Evolutionary conservation across 1,140 invertebrate species (phyloP), one percentile per base, ranked within the genome.

Genomic region (Eumeta japonica): DNA sequence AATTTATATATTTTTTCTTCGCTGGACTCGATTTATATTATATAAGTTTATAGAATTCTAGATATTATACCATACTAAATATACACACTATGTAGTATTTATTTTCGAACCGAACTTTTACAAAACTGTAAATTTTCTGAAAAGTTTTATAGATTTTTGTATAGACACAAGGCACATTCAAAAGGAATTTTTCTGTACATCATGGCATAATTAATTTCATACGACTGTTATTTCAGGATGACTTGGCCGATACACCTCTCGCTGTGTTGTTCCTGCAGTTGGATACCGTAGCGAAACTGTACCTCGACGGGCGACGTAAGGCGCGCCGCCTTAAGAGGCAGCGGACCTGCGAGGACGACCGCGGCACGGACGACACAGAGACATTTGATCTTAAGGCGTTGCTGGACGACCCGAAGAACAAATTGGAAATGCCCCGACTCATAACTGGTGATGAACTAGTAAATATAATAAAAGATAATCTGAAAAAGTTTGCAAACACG

Each of bases 181-280:
- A n/a, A n/a, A n/a, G n/a, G n/a, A n/a, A n/a, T n/a, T n/a, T n/a
- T n/a, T n/a, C n/a, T n/a, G n/a, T n/a, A n/a, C n/a, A n/a, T n/a
- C n/a, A n/a, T n/a, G n/a, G n/a, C n/a, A n/a, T n/a, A n/a, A n/a
- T n/a, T n/a, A n/a, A n/a, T n/a, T n/a, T n/a, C n/a, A n/a, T n/a
- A n/a, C n/a, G n/a, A n/a, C n/a, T n/a, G n/a, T n/a, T n/a, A 11
- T 61, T 64, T 39, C 48, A 76, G 74, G 70, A 75, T 41, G 72
- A 77, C 37, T 52, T 75, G 40, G 50, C 55, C 3, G 71, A 75
- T 19, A 70, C 68, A 16, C 72, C 75, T 0, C 36, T 77, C n/a
- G 57, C 70, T 11, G 72, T 75, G 3, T 45, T 72, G 13, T 67
- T 77, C 35, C 42, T 75, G 16, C 75, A 77, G 53, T 43, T 77